Evolutionary conservation across 2,888 invertebrate species (phyloP).

Genomic region (Tenthredo scrophulariae): DNA sequence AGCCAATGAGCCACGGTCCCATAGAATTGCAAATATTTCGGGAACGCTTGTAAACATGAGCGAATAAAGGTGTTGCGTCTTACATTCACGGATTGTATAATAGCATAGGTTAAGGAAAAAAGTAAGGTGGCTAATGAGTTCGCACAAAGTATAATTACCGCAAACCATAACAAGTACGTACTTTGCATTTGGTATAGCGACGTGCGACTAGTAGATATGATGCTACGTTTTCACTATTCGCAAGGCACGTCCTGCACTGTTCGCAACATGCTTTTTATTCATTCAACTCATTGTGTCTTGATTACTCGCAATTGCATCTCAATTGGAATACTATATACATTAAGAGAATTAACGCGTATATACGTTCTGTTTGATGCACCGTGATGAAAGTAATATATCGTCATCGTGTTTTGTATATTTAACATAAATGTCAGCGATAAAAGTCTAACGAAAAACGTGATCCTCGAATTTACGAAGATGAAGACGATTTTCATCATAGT

Average conservation of each 20-base stretch:
- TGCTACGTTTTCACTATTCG: constrained; percentile 44
- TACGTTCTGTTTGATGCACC: neutral
- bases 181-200: constrained; percentile 38
- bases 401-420: neutral
- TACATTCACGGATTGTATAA: constrained; percentile 33
- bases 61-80: neutral
- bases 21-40: constrained; percentile 28
- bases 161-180: constrained; percentile 43
- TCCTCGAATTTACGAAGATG: neutral
- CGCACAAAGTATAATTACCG: constrained; percentile 42
- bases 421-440: neutral
- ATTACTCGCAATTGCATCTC: constrained; percentile 37
- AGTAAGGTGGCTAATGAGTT: constrained; percentile 15
- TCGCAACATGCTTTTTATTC: constrained; percentile 33
- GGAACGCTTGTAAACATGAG: neutral
- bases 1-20: neutral
- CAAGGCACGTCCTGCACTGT: constrained; percentile 19
- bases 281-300: constrained; percentile 38
- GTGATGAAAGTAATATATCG: neutral
- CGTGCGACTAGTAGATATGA: constrained; percentile 12
- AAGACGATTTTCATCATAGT: neutral
- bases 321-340: constrained; percentile 17
- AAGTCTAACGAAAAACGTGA: neutral
- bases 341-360: neutral
- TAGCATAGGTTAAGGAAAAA: neutral